Conservation (phyloP, 2,888 invertebrate genomes). For the Pyrgus malvae region DNA sequence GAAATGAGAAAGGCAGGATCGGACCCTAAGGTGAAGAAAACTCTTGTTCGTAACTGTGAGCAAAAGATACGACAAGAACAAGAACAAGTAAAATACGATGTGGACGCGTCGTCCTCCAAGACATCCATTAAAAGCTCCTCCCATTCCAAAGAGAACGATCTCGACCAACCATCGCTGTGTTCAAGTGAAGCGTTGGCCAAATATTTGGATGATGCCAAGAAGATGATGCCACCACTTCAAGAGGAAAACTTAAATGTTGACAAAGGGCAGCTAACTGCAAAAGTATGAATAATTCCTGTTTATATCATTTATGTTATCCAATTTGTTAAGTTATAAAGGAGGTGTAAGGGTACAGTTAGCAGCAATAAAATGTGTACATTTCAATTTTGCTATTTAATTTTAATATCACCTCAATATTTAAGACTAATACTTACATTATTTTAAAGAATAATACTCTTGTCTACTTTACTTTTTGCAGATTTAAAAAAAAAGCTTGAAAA, state of each 20-base stretch:
- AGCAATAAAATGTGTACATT: no score
- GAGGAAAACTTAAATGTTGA: slow-evolving; percentile 49
- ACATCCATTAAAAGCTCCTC: slow-evolving; percentile 27
- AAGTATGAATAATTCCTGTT: slow-evolving; percentile 47
- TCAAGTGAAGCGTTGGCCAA: slow-evolving; percentile 65
- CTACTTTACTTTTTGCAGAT: no score
- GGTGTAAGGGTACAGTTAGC: no score
- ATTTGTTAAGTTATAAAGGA: no score
- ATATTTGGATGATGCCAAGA: slow-evolving; percentile 55
- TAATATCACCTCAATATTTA: no score
- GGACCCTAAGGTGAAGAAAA: slow-evolving; percentile 69
- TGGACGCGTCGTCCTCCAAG: slow-evolving; percentile 43
- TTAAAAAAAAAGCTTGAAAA: no score
- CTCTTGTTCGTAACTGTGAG: slow-evolving; percentile 62
- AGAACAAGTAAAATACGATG: slow-evolving; percentile 47
- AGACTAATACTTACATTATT: no score
- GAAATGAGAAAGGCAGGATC: slow-evolving; percentile 54
- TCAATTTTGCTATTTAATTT: background rate
- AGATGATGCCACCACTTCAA: slow-evolving; percentile 41
- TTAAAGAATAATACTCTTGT: no score
- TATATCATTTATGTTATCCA: background rate
- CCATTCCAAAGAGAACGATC: slow-evolving; percentile 44
- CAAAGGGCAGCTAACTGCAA: slow-evolving; percentile 46
- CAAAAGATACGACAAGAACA: slow-evolving; percentile 45
- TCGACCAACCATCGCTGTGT: slow-evolving; percentile 60